A percentile compares a stretch with the other conserved stretches of the same genome.
phyloP scores from a whole-genome alignment of 2,113 vertebrate genomes.

The Melanerpes aurifrons region DNA sequence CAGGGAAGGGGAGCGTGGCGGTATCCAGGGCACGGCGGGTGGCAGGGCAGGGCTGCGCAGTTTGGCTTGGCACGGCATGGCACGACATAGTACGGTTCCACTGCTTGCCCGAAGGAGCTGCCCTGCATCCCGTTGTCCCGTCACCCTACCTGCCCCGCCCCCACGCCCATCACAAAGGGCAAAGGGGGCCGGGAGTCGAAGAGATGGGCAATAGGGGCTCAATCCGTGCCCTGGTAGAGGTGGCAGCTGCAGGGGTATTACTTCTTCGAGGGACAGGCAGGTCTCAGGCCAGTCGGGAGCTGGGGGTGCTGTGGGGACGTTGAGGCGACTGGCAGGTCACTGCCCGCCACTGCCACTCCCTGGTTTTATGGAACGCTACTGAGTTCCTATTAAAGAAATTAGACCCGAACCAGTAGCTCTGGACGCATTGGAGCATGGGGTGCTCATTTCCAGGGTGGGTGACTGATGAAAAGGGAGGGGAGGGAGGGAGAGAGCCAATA shows the following conservation, averaged over 20 bases:
- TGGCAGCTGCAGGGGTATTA: not conserved
- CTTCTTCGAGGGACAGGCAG: not conserved
- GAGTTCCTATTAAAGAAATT: slow-evolving; percentile 49
- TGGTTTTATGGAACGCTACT: slow-evolving; percentile 2
- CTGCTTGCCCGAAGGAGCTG: not conserved
- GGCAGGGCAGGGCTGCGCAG: not conserved
- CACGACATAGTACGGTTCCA: not conserved
- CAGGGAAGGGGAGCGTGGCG: not conserved
- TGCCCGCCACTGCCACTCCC: too few relatives aligned
- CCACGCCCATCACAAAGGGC: not conserved
- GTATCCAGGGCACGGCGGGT: not conserved
- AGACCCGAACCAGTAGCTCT: slow-evolving; percentile 47
- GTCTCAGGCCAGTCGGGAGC: not conserved
- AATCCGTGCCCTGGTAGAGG: not conserved
- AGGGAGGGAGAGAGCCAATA: too few relatives aligned
- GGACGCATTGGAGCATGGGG: slow-evolving; percentile 27
- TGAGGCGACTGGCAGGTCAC: too few relatives aligned
- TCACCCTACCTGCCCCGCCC: not conserved
- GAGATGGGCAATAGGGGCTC: not conserved
- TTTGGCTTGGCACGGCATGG: not conserved
- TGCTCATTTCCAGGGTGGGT: slow-evolving; percentile 40
- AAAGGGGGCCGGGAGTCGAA: not conserved
- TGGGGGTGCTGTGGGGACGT: too few relatives aligned
- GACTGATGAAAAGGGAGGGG: not conserved
- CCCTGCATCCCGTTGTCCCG: not conserved